Evolutionary conservation across 1,140 invertebrate genomes (phyloP).

Genomic region (Heliconius hermathena): DNA sequence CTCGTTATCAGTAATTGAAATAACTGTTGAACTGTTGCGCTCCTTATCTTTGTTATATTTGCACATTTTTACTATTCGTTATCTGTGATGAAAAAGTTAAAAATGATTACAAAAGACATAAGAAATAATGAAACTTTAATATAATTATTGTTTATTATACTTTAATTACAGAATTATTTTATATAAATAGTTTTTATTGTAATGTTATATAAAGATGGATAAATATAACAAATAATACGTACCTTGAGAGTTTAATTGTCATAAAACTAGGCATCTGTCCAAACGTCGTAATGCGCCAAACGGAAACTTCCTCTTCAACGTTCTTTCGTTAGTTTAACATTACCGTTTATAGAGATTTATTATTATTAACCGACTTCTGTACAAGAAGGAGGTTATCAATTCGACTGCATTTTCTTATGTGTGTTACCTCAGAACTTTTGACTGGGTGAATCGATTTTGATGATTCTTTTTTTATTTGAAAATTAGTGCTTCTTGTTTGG

Average conservation of each 20-base stretch:
- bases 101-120: too few relatives aligned
- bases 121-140: too few relatives aligned
- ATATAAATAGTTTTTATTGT: background rate
- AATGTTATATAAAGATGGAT: background rate
- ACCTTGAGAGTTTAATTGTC: constrained; percentile 10
- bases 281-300: constrained; percentile 19
- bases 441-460: too few relatives aligned
- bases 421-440: too few relatives aligned
- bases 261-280: constrained; percentile 23
- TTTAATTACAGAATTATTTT: too few relatives aligned
- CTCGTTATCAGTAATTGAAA: constrained; percentile 42
- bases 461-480: too few relatives aligned
- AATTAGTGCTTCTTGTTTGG: too few relatives aligned
- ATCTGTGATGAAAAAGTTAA: background rate
- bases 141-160: too few relatives aligned
- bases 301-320: constrained; percentile 27
- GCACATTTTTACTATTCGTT: background rate
- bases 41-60: constrained; percentile 16
- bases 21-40: constrained; percentile 22
- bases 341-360: background rate
- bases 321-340: background rate
- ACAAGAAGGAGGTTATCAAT: too few relatives aligned
- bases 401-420: too few relatives aligned
- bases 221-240: background rate
- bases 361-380: too few relatives aligned